Conservation (phyloP, 2,797 vertebrate species). For the Bovichtus diacanthus region DNA sequence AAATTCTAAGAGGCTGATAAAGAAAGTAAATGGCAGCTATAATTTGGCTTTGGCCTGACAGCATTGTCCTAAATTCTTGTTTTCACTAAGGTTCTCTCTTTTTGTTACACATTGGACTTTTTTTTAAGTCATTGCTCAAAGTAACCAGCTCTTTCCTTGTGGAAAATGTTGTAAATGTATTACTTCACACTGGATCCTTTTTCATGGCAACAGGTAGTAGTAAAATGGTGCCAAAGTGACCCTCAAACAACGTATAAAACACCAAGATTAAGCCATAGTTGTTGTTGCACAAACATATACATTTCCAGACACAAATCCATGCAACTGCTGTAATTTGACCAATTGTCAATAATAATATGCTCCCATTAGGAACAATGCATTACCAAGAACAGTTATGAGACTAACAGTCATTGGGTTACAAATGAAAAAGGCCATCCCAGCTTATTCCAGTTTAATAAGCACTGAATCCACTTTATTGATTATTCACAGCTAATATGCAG, state of each 20-base stretch:
- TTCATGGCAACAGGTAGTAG: neutral
- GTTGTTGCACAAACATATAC: constrained; percentile 55
- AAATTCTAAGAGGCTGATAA: constrained; percentile 94
- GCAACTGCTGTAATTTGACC: constrained; percentile 71
- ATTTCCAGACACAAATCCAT: constrained; percentile 69
- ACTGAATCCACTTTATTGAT: constrained; percentile 81
- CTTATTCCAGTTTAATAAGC: constrained; percentile 82
- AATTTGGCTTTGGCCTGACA: constrained; percentile 86
- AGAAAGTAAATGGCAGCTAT: constrained; percentile 91
- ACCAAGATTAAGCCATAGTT: too few relatives aligned
- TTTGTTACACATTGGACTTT: constrained; percentile 43
- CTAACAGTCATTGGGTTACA: constrained; percentile 78
- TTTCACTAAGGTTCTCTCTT: constrained; percentile 31
- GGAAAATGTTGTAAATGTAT: neutral
- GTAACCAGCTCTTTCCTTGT: constrained; percentile 10
- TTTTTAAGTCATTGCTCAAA: constrained; percentile 28
- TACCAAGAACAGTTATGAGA: constrained; percentile 77
- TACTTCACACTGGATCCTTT: neutral
- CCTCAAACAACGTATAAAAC: constrained; percentile 10
- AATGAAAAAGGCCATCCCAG: constrained; percentile 71
- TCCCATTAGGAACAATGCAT: constrained; percentile 72
- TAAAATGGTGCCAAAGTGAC: constrained; percentile 22
- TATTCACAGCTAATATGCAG: constrained; percentile 87
- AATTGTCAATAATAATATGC: constrained; percentile 71
- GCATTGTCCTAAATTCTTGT: constrained; percentile 55